Base-by-base conservation (phyloP, 2,888 invertebrate species). In the Lissocephala sabroskyi region DNA sequence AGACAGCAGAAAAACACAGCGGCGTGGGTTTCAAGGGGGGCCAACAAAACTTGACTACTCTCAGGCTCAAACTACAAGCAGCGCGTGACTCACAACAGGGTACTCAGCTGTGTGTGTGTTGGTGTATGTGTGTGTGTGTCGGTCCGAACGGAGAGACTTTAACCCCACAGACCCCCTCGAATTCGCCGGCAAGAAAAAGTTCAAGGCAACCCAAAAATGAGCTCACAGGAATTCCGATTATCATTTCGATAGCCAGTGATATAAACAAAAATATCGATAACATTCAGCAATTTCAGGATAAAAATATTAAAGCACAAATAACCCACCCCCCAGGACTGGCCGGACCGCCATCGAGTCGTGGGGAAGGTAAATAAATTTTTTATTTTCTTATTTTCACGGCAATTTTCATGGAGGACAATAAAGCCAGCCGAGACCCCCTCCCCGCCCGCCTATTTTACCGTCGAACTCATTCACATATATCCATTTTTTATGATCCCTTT, bases 301-400 rank as follows among this genome's bases (percentile, higher is more conserved):
- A n/a, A n/a, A n/a, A n/a, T n/a, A n/a, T n/a, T n/a, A n/a, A n/a
- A n/a, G n/a, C n/a, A n/a, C n/a, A n/a, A n/a, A n/a, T n/a, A n/a
- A n/a, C n/a, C n/a, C n/a, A n/a, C n/a, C n/a, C n/a, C n/a, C n/a
- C n/a, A n/a, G n/a, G n/a, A n/a, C n/a, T n/a, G n/a, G n/a, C n/a
- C n/a, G n/a, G n/a, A n/a, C n/a, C n/a, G n/a, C n/a, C n/a, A n/a
- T n/a, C n/a, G n/a, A n/a, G n/a, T n/a, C n/a, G n/a, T n/a, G n/a
- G 51, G 28, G 37, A 28, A 33, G 54, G 49, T 52, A 60, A 66
- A 70, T 66, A 74, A 58, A 74, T 66, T 55, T 73, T 73, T 63
- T 64, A 68, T 73, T 74, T n/a, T 66, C 70, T 70, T 70, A 64
- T 70, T 66, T 67, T 56, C 51, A 45, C 53, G 53, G 58, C 62